phyloP scores from a whole-genome alignment of 2,888 invertebrate genomes.

The Imbricaverruca yamaguchii region DNA sequence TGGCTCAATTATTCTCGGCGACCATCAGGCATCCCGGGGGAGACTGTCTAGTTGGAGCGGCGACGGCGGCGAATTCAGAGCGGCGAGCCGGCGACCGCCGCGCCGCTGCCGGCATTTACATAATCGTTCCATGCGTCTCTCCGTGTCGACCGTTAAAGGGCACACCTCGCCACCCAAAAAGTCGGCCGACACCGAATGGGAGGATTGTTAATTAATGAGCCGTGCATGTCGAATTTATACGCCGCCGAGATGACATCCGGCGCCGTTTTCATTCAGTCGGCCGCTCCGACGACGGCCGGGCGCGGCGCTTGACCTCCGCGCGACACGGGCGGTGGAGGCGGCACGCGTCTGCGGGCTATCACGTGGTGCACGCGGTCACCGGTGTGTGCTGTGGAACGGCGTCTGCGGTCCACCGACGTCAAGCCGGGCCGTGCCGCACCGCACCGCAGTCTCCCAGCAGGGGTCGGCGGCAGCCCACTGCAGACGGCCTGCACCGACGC shows the following conservation, averaged over 20 bases:
- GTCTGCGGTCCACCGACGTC: neutral
- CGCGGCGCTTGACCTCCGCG: neutral
- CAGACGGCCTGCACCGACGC: neutral
- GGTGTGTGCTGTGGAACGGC: neutral
- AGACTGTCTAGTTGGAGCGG: neutral
- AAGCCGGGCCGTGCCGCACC: neutral
- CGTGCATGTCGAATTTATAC: neutral
- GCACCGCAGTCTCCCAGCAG: neutral
- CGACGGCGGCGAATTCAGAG: neutral
- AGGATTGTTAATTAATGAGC: slow-evolving; percentile 17
- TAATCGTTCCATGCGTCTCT: neutral
- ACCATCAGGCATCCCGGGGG: neutral
- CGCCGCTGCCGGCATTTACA: slow-evolving; percentile 11
- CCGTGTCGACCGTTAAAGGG: slow-evolving; percentile 4
- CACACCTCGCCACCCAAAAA: slow-evolving; percentile 15
- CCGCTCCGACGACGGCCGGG: neutral
- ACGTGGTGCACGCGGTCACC: neutral
- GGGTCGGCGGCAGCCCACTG: neutral
- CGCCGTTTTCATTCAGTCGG: neutral
- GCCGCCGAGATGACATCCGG: neutral
- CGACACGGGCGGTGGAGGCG: too few species aligned
- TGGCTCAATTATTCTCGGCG: slow-evolving; percentile 15
- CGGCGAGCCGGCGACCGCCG: neutral
- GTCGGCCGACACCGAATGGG: slow-evolving; percentile 15
- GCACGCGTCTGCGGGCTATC: too few species aligned